Conservation (phyloP, 2,888 invertebrate genomes). For the Chrysopilus asiliformis region DNA sequence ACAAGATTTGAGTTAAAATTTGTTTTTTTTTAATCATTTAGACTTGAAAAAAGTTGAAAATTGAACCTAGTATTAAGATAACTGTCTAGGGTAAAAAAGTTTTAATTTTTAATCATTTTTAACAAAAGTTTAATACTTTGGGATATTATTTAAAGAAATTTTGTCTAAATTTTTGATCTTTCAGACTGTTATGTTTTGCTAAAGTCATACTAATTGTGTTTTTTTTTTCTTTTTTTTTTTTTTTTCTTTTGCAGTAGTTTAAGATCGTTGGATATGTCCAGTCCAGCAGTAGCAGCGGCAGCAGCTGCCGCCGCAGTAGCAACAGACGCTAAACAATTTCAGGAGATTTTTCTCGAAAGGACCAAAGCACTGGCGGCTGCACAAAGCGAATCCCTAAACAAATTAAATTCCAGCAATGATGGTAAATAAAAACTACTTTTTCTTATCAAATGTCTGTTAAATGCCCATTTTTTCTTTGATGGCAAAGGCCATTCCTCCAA, state of each 20-base stretch:
- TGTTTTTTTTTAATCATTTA: too few species aligned
- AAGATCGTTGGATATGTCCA: constrained; percentile 61
- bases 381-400: constrained; percentile 41
- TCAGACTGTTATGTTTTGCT: too few species aligned
- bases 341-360: constrained; percentile 63
- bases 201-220: background rate
- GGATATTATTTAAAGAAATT: too few species aligned
- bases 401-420: constrained; percentile 36
- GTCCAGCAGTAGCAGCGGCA: constrained; percentile 42
- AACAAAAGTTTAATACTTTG: too few species aligned
- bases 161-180: too few species aligned
- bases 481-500: background rate
- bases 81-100: too few species aligned
- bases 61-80: too few species aligned
- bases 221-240: constrained; percentile 14
- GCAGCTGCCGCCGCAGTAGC: constrained; percentile 53
- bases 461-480: too few species aligned
- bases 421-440: constrained; percentile 22
- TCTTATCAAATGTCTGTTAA: background rate
- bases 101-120: too few species aligned
- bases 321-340: constrained; percentile 47
- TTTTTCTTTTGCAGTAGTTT: constrained; percentile 48
- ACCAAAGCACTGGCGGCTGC: constrained; percentile 49
- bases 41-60: too few species aligned
- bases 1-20: too few species aligned